Base-by-base conservation (phyloP, 2,797 vertebrate species). In the Vespertilio murinus region DNA sequence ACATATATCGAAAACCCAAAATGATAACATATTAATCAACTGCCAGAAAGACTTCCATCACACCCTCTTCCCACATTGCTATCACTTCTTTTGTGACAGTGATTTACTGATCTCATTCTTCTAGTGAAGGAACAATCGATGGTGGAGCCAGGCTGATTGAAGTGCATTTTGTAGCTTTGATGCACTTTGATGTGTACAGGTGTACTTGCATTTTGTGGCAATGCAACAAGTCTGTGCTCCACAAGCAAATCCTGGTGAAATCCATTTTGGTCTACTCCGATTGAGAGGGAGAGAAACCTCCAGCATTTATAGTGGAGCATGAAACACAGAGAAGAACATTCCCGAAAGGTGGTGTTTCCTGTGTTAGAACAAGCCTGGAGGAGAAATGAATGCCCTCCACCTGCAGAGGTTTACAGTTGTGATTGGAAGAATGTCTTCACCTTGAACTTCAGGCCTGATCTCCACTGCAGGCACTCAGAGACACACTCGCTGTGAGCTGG, bases 361-460 rank as follows among this genome's bases (percentile, higher is more conserved):
- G 5, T 3, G 52, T 14, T 14, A 4, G 47, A 30, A 12, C 42
- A 64, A 33, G 6, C 65, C 10, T 2, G 40, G 6, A 10, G 18
- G n/a, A 8, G 28, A 52, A 23, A 17, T 0, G 9, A 18, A 7
- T 9, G 38, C 5, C 30, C 25, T 35, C n/a, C 33, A 1, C 25
- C 17, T 28, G 9, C 20, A n/a, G 0, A 0, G 2, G 5, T n/a
- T 33, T 22, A 4, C 5, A 3, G 30, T 74, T 4, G 0, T 0
- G 38, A 38, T 0, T 2, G 0, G 25, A 45, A 35, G 40, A 69
- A 22, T 1, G 42, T 59, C 49, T 0, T 47, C 67, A 30, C 1
- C 8, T 18, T 0, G 8, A 2, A 0, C 4, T 20, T 18, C 49
- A 73, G 40, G 18, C 38, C 35, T n/a, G 11, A 11, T 6, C 20